Percentiles rank a stretch among this genome's conserved stretches.
These are phyloP conservation scores for Heliconius hortense DNA, from an alignment of 2,888 invertebrate genomes.

Conservation along the genomic window DNA sequence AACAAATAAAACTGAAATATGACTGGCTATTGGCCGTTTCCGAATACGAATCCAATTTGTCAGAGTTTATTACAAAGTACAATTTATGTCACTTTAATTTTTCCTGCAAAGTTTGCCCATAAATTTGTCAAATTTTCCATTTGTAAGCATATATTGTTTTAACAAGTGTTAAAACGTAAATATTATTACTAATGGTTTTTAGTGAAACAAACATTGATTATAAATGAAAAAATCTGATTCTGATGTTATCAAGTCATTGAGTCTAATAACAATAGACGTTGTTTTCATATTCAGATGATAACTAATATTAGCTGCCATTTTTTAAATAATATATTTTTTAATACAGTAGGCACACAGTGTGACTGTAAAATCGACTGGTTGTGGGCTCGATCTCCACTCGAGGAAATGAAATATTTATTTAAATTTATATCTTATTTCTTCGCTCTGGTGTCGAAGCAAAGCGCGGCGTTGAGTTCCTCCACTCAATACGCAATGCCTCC, in stretches of 20 bases:
- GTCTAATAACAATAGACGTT: not conserved
- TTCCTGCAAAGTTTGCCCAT: slow-evolving; percentile 39
- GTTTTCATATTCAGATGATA: not conserved
- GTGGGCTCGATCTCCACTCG: no score
- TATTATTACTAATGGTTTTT: slow-evolving; percentile 1
- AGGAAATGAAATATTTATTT: no score
- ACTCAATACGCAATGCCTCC: no score
- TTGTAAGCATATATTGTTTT: slow-evolving; percentile 25
- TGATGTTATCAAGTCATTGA: not conserved
- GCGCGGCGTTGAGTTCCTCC: no score
- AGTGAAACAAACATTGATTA: not conserved
- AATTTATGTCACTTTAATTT: slow-evolving; percentile 47
- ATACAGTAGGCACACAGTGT: no score
- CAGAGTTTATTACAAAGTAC: slow-evolving; percentile 47
- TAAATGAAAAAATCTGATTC: not conserved
- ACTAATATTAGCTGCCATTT: not conserved
- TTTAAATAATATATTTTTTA: no score
- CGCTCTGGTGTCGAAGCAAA: no score
- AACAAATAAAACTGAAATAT: slow-evolving; percentile 47
- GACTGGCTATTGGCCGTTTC: slow-evolving; percentile 44
- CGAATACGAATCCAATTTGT: slow-evolving; percentile 46
- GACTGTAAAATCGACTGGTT: no score
- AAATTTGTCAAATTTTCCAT: slow-evolving; percentile 36
- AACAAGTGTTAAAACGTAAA: slow-evolving; percentile 22
- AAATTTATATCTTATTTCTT: no score